These are phyloP conservation scores for Orchesella flavescens DNA, from an alignment of 2,888 invertebrate genomes.

Conservation along the genomic window DNA sequence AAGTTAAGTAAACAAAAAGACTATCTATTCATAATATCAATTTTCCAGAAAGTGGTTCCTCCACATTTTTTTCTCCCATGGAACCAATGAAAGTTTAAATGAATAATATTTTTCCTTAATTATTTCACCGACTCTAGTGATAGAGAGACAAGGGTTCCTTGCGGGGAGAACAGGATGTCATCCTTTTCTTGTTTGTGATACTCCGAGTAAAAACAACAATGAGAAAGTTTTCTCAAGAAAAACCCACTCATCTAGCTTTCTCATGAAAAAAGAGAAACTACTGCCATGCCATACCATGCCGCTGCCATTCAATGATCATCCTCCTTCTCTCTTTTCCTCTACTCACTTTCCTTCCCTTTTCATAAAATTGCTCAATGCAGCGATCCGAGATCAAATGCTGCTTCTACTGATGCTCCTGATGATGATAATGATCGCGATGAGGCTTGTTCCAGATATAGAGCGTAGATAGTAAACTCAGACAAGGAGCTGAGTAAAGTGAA, in stretches of 20 bases:
- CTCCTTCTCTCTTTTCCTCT: neutral
- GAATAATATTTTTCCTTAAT: conserved; percentile 59
- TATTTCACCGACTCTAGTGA: conserved; percentile 20
- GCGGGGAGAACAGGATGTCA: neutral
- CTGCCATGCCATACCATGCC: neutral
- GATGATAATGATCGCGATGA: conserved; percentile 5
- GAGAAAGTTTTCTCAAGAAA: conserved; percentile 41
- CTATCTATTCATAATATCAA: neutral
- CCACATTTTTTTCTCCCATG: neutral
- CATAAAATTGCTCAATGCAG: conserved; percentile 31
- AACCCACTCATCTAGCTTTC: neutral
- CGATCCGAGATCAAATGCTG: conserved; percentile 4
- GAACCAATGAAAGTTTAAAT: conserved; percentile 40
- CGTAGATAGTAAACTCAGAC: no score
- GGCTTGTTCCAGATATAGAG: neutral
- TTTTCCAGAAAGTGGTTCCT: neutral
- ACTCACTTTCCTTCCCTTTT: neutral
- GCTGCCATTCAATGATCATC: neutral
- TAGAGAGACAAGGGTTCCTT: conserved; percentile 10
- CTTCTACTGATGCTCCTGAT: no score
- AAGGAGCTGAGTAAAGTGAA: neutral
- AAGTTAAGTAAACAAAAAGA: neutral
- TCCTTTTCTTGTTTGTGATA: conserved; percentile 20
- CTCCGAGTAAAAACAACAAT: conserved; percentile 48
- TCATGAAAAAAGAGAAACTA: no score